Percentiles rank a stretch among this genome's conserved stretches.
phyloP scores from a whole-genome alignment of 2,888 invertebrate species.

The Ischnus inquisitorius region DNA sequence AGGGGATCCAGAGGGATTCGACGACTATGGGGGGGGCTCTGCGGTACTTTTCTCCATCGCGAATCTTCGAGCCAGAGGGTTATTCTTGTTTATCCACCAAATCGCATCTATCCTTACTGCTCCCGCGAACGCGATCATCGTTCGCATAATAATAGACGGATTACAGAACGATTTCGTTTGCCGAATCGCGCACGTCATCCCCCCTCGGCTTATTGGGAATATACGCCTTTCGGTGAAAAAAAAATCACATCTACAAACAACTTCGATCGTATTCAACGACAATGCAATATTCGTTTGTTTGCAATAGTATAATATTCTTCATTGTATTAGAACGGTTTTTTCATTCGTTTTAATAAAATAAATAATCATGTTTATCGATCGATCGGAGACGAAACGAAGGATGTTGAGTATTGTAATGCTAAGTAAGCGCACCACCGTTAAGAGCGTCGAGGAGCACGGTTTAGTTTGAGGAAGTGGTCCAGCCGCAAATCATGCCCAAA shows the following conservation, averaged over 20 bases:
- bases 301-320: no score
- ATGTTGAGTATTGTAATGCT: slow-evolving; percentile 11
- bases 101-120: slow-evolving; percentile 38
- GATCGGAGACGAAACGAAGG: slow-evolving; percentile 6
- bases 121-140: slow-evolving; percentile 30
- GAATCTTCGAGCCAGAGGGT: slow-evolving; percentile 17
- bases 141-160: slow-evolving; percentile 42
- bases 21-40: slow-evolving; percentile 18
- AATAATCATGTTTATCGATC: slow-evolving; percentile 13
- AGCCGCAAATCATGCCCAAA: slow-evolving; percentile 61
- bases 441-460: slow-evolving; percentile 5
- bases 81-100: slow-evolving; percentile 55
- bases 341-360: background rate
- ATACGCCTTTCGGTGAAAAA: slow-evolving; percentile 1
- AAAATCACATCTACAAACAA: background rate
- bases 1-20: slow-evolving; percentile 36
- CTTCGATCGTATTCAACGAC: background rate
- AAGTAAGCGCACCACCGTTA: background rate
- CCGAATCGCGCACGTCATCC: background rate
- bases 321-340: background rate
- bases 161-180: slow-evolving; percentile 17
- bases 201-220: background rate
- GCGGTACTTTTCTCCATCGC: slow-evolving; percentile 5
- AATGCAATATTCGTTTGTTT: background rate
- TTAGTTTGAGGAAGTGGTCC: slow-evolving; percentile 47